Evolutionary conservation across 2,888 invertebrate genomes (phyloP).

Genomic region (Oligia strigilis): DNA sequence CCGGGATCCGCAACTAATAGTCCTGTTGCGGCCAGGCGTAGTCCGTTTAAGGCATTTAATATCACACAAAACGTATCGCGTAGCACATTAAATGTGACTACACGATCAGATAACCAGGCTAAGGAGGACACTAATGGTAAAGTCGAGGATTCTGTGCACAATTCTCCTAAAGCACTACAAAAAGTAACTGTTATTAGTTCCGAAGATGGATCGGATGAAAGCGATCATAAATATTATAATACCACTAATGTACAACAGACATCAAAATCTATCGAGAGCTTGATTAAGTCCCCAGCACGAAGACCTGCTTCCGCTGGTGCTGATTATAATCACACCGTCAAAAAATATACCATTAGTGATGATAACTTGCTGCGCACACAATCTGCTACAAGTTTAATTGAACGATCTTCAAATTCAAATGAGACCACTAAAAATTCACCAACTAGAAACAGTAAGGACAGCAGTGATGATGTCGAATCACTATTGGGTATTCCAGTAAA

Average conservation of each 20-base stretch:
- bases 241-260: slow-evolving; percentile 68
- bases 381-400: slow-evolving; percentile 74
- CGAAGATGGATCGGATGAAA: slow-evolving; percentile 72
- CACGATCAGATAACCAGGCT: slow-evolving; percentile 20
- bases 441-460: slow-evolving; percentile 66
- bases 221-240: slow-evolving; percentile 73
- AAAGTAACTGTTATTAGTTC: slow-evolving; percentile 54
- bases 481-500: slow-evolving; percentile 72
- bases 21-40: slow-evolving; percentile 66
- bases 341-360: slow-evolving; percentile 71
- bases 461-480: slow-evolving; percentile 78
- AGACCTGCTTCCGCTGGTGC: slow-evolving; percentile 79
- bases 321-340: slow-evolving; percentile 68
- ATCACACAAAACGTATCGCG: slow-evolving; percentile 30
- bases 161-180: slow-evolving; percentile 47
- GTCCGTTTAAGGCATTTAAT: slow-evolving; percentile 58
- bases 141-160: slow-evolving; percentile 28
- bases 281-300: slow-evolving; percentile 83
- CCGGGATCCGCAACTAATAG: slow-evolving; percentile 78
- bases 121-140: slow-evolving; percentile 28
- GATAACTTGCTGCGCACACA: slow-evolving; percentile 74
- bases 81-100: slow-evolving; percentile 22
- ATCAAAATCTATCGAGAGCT: slow-evolving; percentile 78
- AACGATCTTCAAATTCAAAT: slow-evolving; percentile 57
- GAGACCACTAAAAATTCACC: slow-evolving; percentile 39